These are phyloP conservation scores for Clinocottus analis DNA, from an alignment of 2,113 vertebrate genomes.

Conservation along the genomic window DNA sequence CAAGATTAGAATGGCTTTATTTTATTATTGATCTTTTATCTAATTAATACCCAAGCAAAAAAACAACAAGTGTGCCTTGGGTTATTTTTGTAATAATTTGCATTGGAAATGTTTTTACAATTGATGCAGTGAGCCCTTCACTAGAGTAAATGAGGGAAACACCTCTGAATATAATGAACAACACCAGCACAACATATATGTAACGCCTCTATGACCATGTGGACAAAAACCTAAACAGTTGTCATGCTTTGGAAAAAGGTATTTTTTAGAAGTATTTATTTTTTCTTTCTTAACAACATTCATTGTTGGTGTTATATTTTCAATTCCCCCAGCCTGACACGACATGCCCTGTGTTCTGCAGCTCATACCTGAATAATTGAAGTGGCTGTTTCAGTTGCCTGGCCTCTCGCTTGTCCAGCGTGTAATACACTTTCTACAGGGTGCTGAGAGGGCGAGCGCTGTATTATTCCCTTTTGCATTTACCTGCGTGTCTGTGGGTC, in stretches of 20 bases:
- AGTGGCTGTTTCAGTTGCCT: slow-evolving; percentile 67
- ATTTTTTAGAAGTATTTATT: neutral
- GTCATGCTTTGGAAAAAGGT: neutral
- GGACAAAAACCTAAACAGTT: neutral
- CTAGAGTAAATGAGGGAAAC: neutral
- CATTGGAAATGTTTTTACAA: neutral
- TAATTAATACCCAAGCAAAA: neutral
- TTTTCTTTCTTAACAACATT: neutral
- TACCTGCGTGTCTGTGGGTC: neutral
- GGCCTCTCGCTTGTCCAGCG: slow-evolving; percentile 49
- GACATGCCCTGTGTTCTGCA: slow-evolving; percentile 45
- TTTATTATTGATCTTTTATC: neutral
- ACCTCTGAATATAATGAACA: neutral
- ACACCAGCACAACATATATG: neutral
- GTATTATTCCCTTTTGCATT: slow-evolving; percentile 12
- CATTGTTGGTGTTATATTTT: neutral
- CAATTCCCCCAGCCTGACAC: neutral
- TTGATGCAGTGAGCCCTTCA: neutral
- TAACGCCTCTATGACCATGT: neutral
- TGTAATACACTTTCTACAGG: slow-evolving; percentile 58
- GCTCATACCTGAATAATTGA: slow-evolving; percentile 78
- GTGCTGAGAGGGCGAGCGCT: slow-evolving; percentile 32
- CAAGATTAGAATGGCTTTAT: neutral
- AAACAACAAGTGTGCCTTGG: neutral
- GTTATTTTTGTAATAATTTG: neutral